phyloP scores from a whole-genome alignment of 2,888 invertebrate species.

The Cylindroiulus punctatus region DNA sequence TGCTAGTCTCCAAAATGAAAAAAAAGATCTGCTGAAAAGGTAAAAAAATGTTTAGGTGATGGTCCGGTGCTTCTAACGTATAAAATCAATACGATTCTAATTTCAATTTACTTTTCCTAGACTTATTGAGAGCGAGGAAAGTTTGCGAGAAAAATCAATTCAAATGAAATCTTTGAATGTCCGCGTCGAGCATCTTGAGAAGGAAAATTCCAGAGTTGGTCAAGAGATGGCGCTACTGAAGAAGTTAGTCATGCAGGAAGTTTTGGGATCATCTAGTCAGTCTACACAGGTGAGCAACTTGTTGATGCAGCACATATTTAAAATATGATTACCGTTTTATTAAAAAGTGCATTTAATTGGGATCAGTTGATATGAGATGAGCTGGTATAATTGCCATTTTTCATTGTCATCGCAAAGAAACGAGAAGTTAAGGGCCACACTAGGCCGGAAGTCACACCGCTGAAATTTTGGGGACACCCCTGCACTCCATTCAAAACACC shows the following conservation, averaged over 20 bases:
- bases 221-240: constrained; percentile 54
- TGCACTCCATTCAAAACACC: too few species aligned
- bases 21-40: constrained; percentile 54
- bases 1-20: constrained; percentile 56
- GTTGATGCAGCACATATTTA: constrained; percentile 21
- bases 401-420: too few species aligned
- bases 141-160: constrained; percentile 51
- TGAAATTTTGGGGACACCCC: too few species aligned
- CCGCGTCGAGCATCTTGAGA: constrained; percentile 51
- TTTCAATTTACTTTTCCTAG: constrained; percentile 5
- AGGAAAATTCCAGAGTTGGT: constrained; percentile 49
- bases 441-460: too few species aligned
- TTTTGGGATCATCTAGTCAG: constrained; percentile 46
- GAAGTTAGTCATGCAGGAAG: constrained; percentile 51
- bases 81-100: neutral
- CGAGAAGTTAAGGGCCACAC: too few species aligned
- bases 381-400: too few species aligned
- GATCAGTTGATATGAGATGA: too few species aligned
- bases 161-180: constrained; percentile 52
- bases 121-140: constrained; percentile 49
- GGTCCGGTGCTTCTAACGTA: neutral
- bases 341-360: neutral
- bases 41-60: neutral
- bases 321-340: neutral
- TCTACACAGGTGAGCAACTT: neutral